phyloP scores from a whole-genome alignment of 2,113 vertebrate species.

The Trematomus loennbergii region DNA sequence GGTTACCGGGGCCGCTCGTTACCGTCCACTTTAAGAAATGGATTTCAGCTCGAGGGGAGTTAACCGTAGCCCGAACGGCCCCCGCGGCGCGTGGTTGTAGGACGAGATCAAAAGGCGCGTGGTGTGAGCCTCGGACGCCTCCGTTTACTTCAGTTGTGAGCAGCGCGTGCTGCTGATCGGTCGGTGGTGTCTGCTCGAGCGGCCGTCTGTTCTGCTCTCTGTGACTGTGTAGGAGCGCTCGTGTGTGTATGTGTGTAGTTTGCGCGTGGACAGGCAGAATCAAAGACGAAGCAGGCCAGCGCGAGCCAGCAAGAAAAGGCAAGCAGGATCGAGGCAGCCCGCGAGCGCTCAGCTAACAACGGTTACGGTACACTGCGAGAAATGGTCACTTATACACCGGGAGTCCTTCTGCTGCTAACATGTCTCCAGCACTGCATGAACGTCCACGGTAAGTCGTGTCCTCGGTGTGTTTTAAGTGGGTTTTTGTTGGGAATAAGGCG shows the following conservation, averaged over 20 bases:
- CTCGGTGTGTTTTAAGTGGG: background rate
- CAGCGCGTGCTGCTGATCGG: slow-evolving; percentile 12
- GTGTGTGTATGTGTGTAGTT: slow-evolving; percentile 31
- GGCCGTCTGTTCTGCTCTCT: background rate
- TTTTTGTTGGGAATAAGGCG: background rate
- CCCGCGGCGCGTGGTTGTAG: slow-evolving; percentile 48
- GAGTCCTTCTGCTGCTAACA: slow-evolving; percentile 75
- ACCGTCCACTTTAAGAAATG: slow-evolving; percentile 71
- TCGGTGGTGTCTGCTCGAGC: background rate
- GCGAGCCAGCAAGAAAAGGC: slow-evolving; percentile 21
- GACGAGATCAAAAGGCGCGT: slow-evolving; percentile 73
- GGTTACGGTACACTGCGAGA: slow-evolving; percentile 69
- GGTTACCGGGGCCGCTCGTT: slow-evolving; percentile 52
- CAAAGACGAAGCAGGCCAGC: slow-evolving; percentile 44
- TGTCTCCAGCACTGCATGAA: slow-evolving; percentile 70
- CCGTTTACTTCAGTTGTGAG: background rate
- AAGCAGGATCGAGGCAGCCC: slow-evolving; percentile 37
- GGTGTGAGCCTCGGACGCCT: slow-evolving; percentile 24
- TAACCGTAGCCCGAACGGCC: slow-evolving; percentile 38
- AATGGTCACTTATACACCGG: slow-evolving; percentile 78
- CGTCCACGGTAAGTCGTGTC: slow-evolving; percentile 76
- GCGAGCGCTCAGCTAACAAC: slow-evolving; percentile 68
- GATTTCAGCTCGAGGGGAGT: slow-evolving; percentile 48
- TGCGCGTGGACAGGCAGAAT: slow-evolving; percentile 51
- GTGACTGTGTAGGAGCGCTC: background rate